Evolutionary conservation across 2,113 vertebrate species (phyloP).

Genomic region (Eubucco bourcierii): DNA sequence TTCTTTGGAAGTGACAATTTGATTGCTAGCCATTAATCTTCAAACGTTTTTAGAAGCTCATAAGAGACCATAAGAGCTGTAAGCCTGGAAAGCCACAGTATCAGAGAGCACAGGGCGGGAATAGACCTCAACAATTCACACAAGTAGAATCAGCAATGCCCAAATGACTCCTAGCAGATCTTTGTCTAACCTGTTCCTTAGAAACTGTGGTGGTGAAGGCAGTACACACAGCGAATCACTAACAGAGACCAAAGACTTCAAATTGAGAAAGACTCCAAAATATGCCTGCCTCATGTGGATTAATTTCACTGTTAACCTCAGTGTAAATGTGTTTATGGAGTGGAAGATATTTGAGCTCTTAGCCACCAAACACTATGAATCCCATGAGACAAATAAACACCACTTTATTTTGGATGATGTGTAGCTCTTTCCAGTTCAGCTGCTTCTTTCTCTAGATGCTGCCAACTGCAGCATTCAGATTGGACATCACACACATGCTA

Average conservation of each 20-base stretch:
- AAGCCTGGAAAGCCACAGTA: neutral
- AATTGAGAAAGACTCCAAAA: neutral
- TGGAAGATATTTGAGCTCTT: neutral
- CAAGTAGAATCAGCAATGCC: neutral
- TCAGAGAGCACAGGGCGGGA: neutral
- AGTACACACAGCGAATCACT: neutral
- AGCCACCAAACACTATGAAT: neutral
- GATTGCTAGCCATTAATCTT: constrained; percentile 26
- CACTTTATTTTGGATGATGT: neutral
- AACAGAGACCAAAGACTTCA: neutral
- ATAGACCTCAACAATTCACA: neutral
- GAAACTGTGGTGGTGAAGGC: neutral
- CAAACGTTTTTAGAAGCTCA: neutral
- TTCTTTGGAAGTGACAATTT: constrained; percentile 25
- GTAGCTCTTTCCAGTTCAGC: neutral
- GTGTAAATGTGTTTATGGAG: neutral
- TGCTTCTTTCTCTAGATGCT: neutral
- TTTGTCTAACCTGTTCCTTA: neutral
- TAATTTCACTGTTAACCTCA: neutral
- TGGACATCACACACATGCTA: neutral
- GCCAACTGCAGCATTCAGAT: neutral
- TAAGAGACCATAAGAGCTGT: neutral
- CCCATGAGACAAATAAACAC: neutral
- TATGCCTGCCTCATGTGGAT: neutral
- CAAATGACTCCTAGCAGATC: neutral